A percentile compares a stretch with the other conserved stretches of the same genome.
Conservation (phyloP, 2,113 vertebrate species). For the Oryctolagus cuniculus region mOryCun1.1 NC_091448.1:58337501-58338000, state of each 20-base stretch:
- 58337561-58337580: constrained; percentile 51
- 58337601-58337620: constrained; percentile 49
- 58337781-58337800: background rate
- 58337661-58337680: background rate
- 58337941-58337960: background rate
- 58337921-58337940: background rate
- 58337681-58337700: background rate
- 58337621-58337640: constrained; percentile 4
- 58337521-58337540: background rate
- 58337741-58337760: background rate
- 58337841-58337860: background rate
- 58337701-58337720: background rate
- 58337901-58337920: background rate
- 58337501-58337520: background rate
- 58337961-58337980: too few relatives aligned
- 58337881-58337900: background rate
- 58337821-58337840: background rate
- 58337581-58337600: constrained; percentile 31
- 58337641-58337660: background rate
- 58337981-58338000: too few relatives aligned
- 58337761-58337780: constrained; percentile 39
- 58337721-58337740: background rate
- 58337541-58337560: background rate
- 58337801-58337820: background rate
- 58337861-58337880: background rate